Conservation (phyloP, 2,113 vertebrate species). For the Meleagris gallopavo region DNA sequence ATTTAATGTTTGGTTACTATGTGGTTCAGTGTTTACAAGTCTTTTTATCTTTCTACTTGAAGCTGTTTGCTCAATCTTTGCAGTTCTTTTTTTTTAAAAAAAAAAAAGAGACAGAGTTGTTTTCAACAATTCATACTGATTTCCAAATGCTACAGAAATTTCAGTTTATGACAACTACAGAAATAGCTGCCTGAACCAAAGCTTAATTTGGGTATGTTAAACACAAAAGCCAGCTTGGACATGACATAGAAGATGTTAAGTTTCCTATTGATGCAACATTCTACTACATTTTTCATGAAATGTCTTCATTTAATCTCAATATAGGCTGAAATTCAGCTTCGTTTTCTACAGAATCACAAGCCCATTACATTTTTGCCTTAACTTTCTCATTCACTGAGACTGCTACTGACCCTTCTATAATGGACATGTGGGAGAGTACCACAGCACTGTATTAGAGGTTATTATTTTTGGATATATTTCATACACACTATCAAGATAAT, state of each 20-base stretch:
- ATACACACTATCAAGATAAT: background rate
- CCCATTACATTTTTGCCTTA: background rate
- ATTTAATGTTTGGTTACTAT: background rate
- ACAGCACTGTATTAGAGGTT: background rate
- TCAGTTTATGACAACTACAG: background rate
- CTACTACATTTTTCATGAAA: background rate
- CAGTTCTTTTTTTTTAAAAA: background rate
- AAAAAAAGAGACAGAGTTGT: background rate
- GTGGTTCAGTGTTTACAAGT: background rate
- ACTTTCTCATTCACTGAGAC: background rate
- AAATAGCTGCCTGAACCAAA: background rate
- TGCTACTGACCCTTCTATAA: background rate
- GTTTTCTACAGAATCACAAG: background rate
- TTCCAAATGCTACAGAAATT: conserved; percentile 3
- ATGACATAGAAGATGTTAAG: background rate
- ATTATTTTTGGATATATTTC: background rate
- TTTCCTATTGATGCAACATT: background rate
- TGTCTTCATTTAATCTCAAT: background rate
- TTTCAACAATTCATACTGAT: background rate
- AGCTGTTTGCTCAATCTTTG: background rate
- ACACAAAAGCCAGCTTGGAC: background rate
- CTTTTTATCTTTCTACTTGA: background rate
- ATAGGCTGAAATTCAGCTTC: background rate
- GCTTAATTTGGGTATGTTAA: background rate
- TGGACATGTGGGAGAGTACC: background rate